phyloP scores from a whole-genome alignment of 2,113 vertebrate species.

The Aplodontia rufa region DNA sequence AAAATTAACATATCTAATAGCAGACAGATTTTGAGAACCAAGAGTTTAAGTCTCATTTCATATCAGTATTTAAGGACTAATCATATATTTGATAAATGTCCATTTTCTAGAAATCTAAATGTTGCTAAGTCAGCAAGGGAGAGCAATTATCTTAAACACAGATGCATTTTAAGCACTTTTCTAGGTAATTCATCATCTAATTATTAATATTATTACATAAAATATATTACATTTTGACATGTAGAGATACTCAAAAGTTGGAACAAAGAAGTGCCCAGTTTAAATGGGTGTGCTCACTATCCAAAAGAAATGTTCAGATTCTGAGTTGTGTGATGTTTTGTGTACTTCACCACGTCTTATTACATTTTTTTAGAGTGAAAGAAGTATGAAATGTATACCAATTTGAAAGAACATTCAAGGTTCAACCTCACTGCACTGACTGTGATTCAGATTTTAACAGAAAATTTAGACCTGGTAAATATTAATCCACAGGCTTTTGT shows the following conservation, averaged over 20 bases:
- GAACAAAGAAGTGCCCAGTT: not conserved
- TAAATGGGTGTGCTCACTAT: not conserved
- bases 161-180: not conserved
- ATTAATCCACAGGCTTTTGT: not conserved
- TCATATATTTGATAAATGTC: not conserved
- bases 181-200: not conserved
- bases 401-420: not conserved
- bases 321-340: not conserved
- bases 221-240: not conserved
- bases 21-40: not conserved
- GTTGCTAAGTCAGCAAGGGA: not conserved
- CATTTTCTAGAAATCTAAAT: constrained; percentile 1
- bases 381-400: not conserved
- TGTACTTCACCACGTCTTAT: not conserved
- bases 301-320: not conserved
- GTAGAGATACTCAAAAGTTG: not conserved
- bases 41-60: not conserved
- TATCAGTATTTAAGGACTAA: not conserved
- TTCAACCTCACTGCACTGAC: not conserved
- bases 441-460: not conserved
- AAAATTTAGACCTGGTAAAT: not conserved
- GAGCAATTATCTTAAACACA: not conserved
- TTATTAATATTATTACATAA: not conserved
- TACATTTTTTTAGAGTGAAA: not conserved
- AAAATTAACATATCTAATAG: not conserved